These are phyloP conservation scores for Emydura subglobosa DNA, from an alignment of 2,113 vertebrate genomes.

Conservation along the genomic window DNA sequence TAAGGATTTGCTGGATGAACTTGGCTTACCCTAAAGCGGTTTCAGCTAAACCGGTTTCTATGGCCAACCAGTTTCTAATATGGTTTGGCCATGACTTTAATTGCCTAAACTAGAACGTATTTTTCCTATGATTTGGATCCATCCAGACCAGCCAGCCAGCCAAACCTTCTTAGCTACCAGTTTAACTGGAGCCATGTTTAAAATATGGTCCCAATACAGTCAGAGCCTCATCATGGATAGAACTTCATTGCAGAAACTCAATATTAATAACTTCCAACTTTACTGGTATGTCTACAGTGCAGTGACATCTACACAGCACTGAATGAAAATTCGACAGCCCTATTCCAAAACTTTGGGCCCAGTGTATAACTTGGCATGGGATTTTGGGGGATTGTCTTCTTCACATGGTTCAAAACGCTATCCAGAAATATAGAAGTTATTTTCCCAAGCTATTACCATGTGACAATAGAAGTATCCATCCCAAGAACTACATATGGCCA, in stretches of 20 bases:
- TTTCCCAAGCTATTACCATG: background rate
- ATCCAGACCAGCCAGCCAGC: background rate
- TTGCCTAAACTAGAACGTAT: background rate
- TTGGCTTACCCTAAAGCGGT: background rate
- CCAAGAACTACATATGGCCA: background rate
- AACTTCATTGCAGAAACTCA: background rate
- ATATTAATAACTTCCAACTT: background rate
- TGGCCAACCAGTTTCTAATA: background rate
- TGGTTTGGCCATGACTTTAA: background rate
- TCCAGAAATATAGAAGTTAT: background rate
- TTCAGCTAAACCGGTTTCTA: background rate
- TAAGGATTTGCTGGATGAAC: background rate
- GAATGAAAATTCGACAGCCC: background rate
- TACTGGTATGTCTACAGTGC: background rate
- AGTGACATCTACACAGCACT: background rate
- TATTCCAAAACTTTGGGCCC: background rate
- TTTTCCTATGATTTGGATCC: background rate
- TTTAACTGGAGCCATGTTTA: background rate
- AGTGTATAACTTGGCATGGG: background rate
- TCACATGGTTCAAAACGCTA: background rate
- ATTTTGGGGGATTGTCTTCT: background rate
- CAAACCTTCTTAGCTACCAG: background rate
- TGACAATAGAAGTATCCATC: background rate
- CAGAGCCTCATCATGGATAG: background rate
- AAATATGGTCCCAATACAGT: fast-evolving